Conservation (phyloP, 2,113 vertebrate species). For the Chitala chitala region DNA sequence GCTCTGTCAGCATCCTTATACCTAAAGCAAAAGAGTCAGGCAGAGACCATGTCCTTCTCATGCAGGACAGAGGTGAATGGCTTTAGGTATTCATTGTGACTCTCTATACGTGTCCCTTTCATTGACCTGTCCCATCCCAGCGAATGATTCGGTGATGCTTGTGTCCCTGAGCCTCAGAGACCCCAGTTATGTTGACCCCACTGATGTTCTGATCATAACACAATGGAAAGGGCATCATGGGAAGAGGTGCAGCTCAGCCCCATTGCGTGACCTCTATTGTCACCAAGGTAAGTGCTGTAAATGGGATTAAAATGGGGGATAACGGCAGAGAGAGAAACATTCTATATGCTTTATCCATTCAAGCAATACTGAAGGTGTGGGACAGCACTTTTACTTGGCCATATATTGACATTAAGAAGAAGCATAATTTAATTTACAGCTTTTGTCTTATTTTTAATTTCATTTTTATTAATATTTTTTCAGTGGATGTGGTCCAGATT, state of each 20-base stretch:
- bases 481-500: background rate
- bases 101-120: slow-evolving; percentile 34
- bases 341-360: slow-evolving; percentile 28
- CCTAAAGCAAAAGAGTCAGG: slow-evolving; percentile 41
- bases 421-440: slow-evolving; percentile 15
- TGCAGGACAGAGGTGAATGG: slow-evolving; percentile 52
- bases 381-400: slow-evolving; percentile 16
- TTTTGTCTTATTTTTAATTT: background rate
- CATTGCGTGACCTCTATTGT: slow-evolving; percentile 53
- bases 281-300: slow-evolving; percentile 42
- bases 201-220: slow-evolving; percentile 64
- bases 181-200: slow-evolving; percentile 34
- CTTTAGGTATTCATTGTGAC: slow-evolving; percentile 61
- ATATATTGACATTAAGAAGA: slow-evolving; percentile 16
- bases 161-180: slow-evolving; percentile 47
- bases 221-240: slow-evolving; percentile 49
- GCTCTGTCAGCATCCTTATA: slow-evolving; percentile 60
- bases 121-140: slow-evolving; percentile 37
- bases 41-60: slow-evolving; percentile 49
- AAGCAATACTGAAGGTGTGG: slow-evolving; percentile 18
- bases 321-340: slow-evolving; percentile 49
- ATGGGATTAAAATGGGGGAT: slow-evolving; percentile 51
- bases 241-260: slow-evolving; percentile 52
- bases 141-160: slow-evolving; percentile 50
- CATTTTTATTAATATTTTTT: background rate